Evolutionary conservation across 2,797 vertebrate species (phyloP).

Genomic region (Catamblyrhynchus diadema): DNA sequence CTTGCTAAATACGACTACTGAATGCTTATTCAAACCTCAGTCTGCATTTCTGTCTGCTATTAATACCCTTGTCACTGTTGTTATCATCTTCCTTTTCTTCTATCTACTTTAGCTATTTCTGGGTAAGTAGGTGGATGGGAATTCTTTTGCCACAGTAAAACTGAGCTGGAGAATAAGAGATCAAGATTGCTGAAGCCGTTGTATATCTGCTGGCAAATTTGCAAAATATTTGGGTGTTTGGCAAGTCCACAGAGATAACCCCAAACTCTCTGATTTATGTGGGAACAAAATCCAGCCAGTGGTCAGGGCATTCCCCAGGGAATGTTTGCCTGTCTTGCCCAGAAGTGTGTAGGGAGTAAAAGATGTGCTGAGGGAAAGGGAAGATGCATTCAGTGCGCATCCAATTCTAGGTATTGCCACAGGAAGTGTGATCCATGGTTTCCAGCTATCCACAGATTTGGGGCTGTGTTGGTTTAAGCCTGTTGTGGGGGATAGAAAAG

Average conservation of each 20-base stretch:
- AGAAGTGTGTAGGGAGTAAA: background rate
- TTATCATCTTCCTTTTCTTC: constrained; percentile 4
- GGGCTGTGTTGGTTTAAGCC: background rate
- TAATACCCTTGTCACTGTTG: background rate
- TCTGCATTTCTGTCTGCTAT: constrained; percentile 9
- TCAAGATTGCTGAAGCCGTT: background rate
- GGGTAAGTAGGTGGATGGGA: background rate
- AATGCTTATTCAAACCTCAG: constrained; percentile 23
- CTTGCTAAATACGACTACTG: background rate
- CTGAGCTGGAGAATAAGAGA: background rate
- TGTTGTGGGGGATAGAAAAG: background rate
- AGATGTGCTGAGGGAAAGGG: background rate
- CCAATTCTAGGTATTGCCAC: fast-evolving
- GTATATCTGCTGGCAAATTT: background rate
- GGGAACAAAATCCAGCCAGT: background rate
- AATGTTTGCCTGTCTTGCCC: background rate
- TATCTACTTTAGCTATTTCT: constrained; percentile 7
- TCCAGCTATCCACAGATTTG: background rate
- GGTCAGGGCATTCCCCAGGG: background rate
- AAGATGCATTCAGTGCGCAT: background rate
- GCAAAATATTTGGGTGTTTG: background rate
- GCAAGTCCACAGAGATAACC: background rate
- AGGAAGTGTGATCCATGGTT: background rate
- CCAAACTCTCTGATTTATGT: background rate
- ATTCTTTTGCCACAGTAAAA: constrained; percentile 1